Base-by-base conservation (phyloP, 2,888 invertebrate species). In the Xestia rhomboidea region DNA sequence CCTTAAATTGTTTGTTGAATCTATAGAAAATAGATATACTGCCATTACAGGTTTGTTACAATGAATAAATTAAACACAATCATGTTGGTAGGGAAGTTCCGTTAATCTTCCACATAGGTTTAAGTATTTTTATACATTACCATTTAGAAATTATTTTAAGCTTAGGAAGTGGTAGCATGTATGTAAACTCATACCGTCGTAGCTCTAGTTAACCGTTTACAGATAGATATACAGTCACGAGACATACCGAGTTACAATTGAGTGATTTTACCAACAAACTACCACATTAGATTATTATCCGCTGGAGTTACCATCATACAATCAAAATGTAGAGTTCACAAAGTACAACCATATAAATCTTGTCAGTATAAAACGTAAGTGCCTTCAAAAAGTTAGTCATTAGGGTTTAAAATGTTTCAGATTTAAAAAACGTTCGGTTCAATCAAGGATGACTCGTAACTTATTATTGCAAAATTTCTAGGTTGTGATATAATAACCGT, bases 311-410 rank as follows among this genome's bases (percentile, higher is more conserved):
- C 96, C 96, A 96, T 93, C 96, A 93, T 95, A 95, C 96, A 95
- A 96, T 96, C 96, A 96, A 95, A 92, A 94, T 95, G 95, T 96
- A 94, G 92, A 93, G 90, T 93, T 93, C 94, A 93, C 93, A 93
- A 92, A 95, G 96, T 96, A 96, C 96, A 96, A 96, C 94, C 93
- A 92, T 93, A 91, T 93, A 92, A 94, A 90, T 96, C 96, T 95
- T 95, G 95, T 96, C 96, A 96, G 90, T 95, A 92, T 93, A 93
- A 92, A 95, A 94, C 94, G 60, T 95, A 96, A 96, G 96, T 96
- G 96, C 96, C 96, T 96, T 96, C 90, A 88, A 94, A 95, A 94
- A 92, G 90, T 95, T 96, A 96, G 96, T 96, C 96, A 96, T 96
- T 96, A 96, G 96, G 91, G 89, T 93, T 95, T 95, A 94, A 94